phyloP scores from a whole-genome alignment of 2,113 vertebrate species.

The Todiramphus chloris region DNA sequence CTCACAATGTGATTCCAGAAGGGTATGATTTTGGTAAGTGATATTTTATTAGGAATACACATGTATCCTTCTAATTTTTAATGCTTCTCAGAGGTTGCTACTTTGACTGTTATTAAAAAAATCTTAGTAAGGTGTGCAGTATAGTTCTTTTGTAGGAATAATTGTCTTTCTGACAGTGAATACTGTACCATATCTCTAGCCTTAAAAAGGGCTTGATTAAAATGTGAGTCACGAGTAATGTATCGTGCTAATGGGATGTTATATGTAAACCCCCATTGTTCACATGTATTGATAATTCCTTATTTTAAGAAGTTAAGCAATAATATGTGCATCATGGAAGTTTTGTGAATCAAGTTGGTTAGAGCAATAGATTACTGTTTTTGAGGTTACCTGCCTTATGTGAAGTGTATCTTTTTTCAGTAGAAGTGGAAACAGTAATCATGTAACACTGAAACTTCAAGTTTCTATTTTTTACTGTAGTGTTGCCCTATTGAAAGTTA shows the following conservation, averaged over 20 bases:
- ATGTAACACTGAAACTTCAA: neutral
- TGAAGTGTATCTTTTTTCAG: neutral
- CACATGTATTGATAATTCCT: neutral
- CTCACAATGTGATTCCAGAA: constrained; percentile 66
- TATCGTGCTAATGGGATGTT: neutral
- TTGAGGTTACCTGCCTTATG: neutral
- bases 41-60: neutral
- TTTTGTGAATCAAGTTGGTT: neutral
- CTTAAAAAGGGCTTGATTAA: neutral
- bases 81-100: neutral
- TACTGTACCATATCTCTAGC: neutral
- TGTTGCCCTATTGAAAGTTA: neutral
- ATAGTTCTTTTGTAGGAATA: neutral
- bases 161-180: neutral
- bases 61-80: neutral
- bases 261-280: neutral
- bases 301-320: neutral
- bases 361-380: neutral
- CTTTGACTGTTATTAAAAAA: neutral
- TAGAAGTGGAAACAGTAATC: neutral
- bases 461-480: neutral
- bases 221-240: neutral
- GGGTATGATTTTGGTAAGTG: constrained; percentile 92
- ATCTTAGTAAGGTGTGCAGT: neutral
- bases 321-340: accelerated